Evolutionary conservation across 2,797 vertebrate species (phyloP).

Genomic region (Nyctalus aviator): DNA sequence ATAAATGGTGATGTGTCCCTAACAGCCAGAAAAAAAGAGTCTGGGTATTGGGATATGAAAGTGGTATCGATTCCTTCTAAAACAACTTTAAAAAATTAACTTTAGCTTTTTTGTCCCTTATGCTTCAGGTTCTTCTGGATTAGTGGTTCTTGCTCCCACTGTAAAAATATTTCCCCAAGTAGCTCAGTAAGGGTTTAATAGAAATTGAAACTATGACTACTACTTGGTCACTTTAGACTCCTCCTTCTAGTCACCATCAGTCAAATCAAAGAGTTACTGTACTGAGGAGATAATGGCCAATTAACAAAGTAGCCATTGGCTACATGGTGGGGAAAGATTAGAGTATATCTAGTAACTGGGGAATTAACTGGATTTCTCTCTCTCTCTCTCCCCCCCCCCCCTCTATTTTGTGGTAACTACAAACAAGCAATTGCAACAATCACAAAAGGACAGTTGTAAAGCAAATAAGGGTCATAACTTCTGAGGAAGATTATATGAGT

Average conservation of each 20-base stretch:
- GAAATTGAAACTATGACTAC: background rate
- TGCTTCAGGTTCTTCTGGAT: background rate
- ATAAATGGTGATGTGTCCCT: background rate
- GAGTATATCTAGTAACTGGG: background rate
- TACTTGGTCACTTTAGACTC: background rate
- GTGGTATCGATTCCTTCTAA: background rate
- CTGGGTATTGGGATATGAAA: background rate
- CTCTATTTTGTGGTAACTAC: background rate
- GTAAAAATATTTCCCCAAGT: background rate
- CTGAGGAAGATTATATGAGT: background rate
- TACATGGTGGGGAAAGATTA: background rate
- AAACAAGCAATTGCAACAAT: background rate
- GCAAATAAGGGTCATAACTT: background rate
- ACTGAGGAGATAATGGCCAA: background rate
- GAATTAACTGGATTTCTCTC: background rate
- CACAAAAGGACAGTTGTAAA: background rate
- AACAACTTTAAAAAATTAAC: conserved; percentile 1
- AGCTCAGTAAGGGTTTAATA: background rate
- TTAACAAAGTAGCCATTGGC: background rate
- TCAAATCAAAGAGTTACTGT: background rate
- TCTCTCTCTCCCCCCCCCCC: background rate
- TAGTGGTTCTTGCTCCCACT: background rate
- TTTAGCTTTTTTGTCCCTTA: background rate
- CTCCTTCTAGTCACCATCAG: background rate
- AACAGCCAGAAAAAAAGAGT: background rate